Evolutionary conservation across 2,797 vertebrate species (phyloP), one percentile per base, ranked within the genome.

Genomic region (Eurystomus glaucurus): DNA sequence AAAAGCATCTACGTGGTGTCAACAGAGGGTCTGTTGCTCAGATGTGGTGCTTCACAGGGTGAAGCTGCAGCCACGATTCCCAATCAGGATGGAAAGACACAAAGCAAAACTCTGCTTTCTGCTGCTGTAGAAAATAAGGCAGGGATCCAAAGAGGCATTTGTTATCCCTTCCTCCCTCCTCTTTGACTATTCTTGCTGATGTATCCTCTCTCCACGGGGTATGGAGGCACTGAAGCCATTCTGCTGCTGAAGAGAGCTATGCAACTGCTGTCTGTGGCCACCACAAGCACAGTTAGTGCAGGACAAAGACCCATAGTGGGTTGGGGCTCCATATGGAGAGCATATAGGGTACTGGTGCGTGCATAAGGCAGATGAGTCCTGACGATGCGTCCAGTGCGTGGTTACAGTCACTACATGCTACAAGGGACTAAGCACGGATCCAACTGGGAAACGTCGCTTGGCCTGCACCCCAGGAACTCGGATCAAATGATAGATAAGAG

Each of bases 371-470:
- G 50, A 51, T 57, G 14, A 23, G 16, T n/a, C 28, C 28, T 28
- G 74, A 60, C 23, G 55, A 37, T 1, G 3, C 2, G 1, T 18
- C 26, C 26, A 48, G 52, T 0, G 0, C 2, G 1, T 2, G 5
- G 35, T 31, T 55, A 22, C 48, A 14, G 6, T 9, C 60, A 46
- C 9, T 19, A 10, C 29, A 1, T 22, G 31, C 51, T 54, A 18
- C 31, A 26, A 35, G 20, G 39, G 5, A 54, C 26, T 37, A 64
- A 60, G 11, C 22, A 12, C 2, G 25, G 29, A 5, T 6, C 31
- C 19, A 12, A 10, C 25, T 12, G 15, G 25, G 33, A 58, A 48
- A 52, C 6, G 10, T 7, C 1, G 1, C 64, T 11, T 52, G 21
- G 3, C 26, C 71, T 25, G 22, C n/a, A 6, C 1, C 16, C 12